Evolutionary conservation across 1,140 invertebrate species (phyloP).

Genomic region (Euschistus heros): DNA sequence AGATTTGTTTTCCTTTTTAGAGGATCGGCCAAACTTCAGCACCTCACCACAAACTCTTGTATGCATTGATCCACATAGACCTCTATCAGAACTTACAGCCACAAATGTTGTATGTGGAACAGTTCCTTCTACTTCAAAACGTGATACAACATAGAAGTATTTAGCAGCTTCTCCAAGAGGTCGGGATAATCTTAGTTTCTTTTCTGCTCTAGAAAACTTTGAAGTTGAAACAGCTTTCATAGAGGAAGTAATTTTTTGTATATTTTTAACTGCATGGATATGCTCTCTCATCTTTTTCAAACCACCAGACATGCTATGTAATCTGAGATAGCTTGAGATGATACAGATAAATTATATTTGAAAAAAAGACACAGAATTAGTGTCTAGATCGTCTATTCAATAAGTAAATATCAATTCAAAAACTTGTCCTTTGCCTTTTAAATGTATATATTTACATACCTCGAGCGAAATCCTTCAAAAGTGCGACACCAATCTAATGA

Average conservation of each 20-base stretch:
- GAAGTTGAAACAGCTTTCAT: conserved; percentile 65
- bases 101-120: conserved; percentile 31
- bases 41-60: conserved; percentile 40
- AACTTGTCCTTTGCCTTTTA: no score
- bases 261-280: conserved; percentile 60
- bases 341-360: no score
- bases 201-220: conserved; percentile 57
- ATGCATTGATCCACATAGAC: conserved; percentile 57
- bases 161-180: conserved; percentile 31
- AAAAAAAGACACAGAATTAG: no score
- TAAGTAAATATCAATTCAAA: no score
- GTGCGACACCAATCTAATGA: no score
- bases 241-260: conserved; percentile 65
- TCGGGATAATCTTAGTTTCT: conserved; percentile 40
- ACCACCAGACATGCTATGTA: conserved; percentile 36
- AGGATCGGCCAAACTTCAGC: conserved; percentile 35
- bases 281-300: conserved; percentile 53
- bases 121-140: conserved; percentile 31
- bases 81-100: conserved; percentile 52
- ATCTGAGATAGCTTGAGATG: not conserved
- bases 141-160: conserved; percentile 31
- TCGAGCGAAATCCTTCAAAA: no score
- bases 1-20: conserved; percentile 28
- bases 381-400: no score
- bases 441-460: no score